Base-by-base conservation (phyloP, 2,113 vertebrate genomes). In the Bubalus kerabau region DNA sequence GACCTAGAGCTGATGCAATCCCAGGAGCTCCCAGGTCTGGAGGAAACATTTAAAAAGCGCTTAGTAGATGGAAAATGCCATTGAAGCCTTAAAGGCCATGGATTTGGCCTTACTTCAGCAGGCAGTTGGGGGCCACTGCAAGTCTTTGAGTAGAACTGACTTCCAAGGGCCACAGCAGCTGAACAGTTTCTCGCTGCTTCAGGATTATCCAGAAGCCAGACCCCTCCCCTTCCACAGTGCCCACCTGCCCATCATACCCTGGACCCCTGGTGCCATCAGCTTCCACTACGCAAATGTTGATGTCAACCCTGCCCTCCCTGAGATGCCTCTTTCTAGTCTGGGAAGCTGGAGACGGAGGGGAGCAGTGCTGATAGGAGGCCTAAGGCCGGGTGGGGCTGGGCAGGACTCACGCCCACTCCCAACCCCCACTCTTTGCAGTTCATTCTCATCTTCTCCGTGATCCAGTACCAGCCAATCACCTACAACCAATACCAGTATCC, bases 381-480 rank as follows among this genome's bases (percentile, higher is more conserved):
- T 19, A 50, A 74, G 62, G 43, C 17, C 5, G 32, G 36, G 56
- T 32, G 28, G 46, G 43, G 52, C 48, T 89, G 62, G 71, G 43
- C 21, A 1, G 17, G n/a, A 40, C 89, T 95, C 94, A 86, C 2
- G 40, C 28, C 81, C 85, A 17, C 57, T 71, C 95, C 87, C 93
- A 15, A 94, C 7, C 74, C 26, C 60, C 24, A 8, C 50, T 94
- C 76, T 60, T 54, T 97, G 59, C 97, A 99, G 99, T 99, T 99
- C 98, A 99, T 99, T 98, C 99, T 99, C 98, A 98, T 99, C 98
- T 99, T 99, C 99, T 99, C 99, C 5, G 99, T 99, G 98, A 99
- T 99, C 98, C 99, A 99, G 99, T 99, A 99, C 98, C 99, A 98
- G 91, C 99, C 99, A 46, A 99, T 99, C 98, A 99, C 99, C 90